Conservation (phyloP, 2,888 invertebrate genomes). For the Dendrolimus pini region DNA sequence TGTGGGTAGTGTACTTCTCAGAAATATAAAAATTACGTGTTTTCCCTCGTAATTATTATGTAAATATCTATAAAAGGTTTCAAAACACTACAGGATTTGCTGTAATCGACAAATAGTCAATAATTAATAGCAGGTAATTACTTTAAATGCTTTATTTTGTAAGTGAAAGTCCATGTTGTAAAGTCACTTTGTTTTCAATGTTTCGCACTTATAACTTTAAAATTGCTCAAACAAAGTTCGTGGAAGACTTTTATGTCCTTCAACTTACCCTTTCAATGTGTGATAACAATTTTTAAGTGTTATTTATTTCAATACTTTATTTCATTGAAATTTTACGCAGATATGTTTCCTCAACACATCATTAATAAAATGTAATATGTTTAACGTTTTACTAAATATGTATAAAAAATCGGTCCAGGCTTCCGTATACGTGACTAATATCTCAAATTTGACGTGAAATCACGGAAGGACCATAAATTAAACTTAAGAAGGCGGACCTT, state of each 20-base stretch:
- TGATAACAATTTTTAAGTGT: background rate
- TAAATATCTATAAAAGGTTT: slow-evolving; percentile 26
- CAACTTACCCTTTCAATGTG: background rate
- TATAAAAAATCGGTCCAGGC: no score
- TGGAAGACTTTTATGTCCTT: background rate
- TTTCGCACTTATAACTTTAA: slow-evolving; percentile 1
- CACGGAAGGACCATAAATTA: no score
- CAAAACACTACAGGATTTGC: slow-evolving; percentile 37
- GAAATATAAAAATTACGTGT: slow-evolving; percentile 35
- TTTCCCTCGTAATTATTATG: slow-evolving; percentile 39
- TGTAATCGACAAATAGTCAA: slow-evolving; percentile 26
- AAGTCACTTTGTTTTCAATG: slow-evolving; percentile 5
- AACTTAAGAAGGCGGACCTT: no score
- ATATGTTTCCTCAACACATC: no score
- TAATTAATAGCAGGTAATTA: slow-evolving; percentile 42
- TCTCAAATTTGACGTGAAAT: no score
- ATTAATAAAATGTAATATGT: no score
- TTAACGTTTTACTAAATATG: no score
- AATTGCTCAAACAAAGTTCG: background rate
- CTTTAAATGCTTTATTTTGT: slow-evolving; percentile 15
- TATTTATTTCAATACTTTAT: no score
- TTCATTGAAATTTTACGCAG: no score
- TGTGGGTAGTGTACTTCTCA: slow-evolving; percentile 33
- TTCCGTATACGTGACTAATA: no score
- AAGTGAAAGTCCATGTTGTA: slow-evolving; percentile 48